These are phyloP conservation scores for Triplophysa yarkandensis DNA, from an alignment of 2,797 vertebrate species.

Conservation along the genomic window DNA sequence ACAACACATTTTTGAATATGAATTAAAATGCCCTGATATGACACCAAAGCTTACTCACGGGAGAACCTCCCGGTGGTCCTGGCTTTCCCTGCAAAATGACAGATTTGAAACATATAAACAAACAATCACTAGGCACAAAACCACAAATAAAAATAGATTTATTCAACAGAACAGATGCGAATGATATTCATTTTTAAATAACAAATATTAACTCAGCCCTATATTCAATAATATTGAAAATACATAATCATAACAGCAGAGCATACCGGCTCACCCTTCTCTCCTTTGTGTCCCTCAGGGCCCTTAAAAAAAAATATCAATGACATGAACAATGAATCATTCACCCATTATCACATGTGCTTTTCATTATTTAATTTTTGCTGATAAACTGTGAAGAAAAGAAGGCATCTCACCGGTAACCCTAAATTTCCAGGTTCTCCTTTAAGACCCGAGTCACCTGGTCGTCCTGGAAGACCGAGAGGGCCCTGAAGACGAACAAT, in stretches of 20 bases:
- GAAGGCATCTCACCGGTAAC: conserved; percentile 62
- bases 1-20: too few relatives aligned
- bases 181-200: too few relatives aligned
- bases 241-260: conserved; percentile 34
- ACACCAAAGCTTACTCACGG: conserved; percentile 73
- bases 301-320: conserved; percentile 69
- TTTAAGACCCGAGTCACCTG: conserved; percentile 80
- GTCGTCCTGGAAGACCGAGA: conserved; percentile 80
- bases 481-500: conserved; percentile 72
- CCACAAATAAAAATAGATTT: too few relatives aligned
- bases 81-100: conserved; percentile 77
- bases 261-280: conserved; percentile 81
- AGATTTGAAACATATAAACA: conserved; percentile 50
- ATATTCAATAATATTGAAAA: conserved; percentile 17
- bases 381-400: neutral
- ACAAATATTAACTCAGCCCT: neutral
- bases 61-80: conserved; percentile 76
- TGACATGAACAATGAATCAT: neutral
- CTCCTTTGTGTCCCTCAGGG: conserved; percentile 76
- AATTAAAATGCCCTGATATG: neutral
- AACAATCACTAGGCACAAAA: too few relatives aligned
- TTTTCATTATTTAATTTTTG: neutral
- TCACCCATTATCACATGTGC: neutral
- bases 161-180: too few relatives aligned
- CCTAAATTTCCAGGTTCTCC: conserved; percentile 74